Percentiles rank a stretch among this genome's conserved stretches.
phyloP scores from a whole-genome alignment of 1,140 invertebrate species.

The Calliopsis andreniformis region DNA sequence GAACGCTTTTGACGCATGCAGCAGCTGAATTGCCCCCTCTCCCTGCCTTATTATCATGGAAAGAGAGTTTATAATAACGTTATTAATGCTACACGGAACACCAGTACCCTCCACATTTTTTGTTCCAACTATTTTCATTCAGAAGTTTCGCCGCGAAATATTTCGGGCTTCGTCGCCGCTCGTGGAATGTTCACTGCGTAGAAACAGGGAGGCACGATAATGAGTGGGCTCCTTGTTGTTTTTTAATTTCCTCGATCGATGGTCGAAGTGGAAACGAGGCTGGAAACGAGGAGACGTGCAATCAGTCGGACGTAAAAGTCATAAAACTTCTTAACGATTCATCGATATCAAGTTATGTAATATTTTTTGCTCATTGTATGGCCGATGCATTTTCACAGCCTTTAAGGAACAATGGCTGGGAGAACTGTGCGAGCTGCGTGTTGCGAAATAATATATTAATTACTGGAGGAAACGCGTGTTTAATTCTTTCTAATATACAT shows the following conservation, averaged over 20 bases:
- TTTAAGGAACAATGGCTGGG: too few relatives aligned
- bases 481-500: too few relatives aligned
- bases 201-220: conserved; percentile 24
- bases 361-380: too few relatives aligned
- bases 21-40: neutral
- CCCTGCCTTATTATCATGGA: neutral
- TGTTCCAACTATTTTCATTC: conserved; percentile 51
- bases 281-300: neutral
- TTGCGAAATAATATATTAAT: too few relatives aligned
- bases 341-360: neutral
- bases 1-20: neutral
- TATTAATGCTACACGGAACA: conserved; percentile 9
- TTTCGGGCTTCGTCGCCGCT: neutral
- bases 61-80: conserved; percentile 10
- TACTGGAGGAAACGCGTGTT: too few relatives aligned
- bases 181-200: conserved; percentile 20
- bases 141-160: conserved; percentile 42
- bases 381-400: too few relatives aligned
- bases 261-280: conserved; percentile 14
- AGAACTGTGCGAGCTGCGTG: too few relatives aligned
- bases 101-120: conserved; percentile 9
- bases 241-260: conserved; percentile 3
- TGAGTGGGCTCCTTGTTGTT: too few relatives aligned
- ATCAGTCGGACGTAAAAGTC: too few relatives aligned
- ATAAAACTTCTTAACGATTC: too few relatives aligned